Evolutionary conservation across 2,113 vertebrate genomes (phyloP).

Genomic region (Leptosomus discolor): DNA sequence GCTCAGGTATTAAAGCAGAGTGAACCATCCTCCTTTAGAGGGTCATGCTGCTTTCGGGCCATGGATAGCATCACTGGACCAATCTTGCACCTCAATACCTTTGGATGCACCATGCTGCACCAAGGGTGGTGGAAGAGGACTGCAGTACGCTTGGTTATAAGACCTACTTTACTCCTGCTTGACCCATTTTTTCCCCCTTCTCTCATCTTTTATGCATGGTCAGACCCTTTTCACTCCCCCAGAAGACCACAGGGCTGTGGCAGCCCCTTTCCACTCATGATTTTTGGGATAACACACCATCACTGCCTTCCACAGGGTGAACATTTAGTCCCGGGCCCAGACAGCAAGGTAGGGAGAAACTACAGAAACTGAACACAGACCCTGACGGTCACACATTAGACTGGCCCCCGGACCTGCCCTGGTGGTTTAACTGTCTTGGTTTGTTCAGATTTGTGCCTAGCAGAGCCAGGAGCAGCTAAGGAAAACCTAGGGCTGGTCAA

Average conservation of each 20-base stretch:
- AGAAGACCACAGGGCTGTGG: not conserved
- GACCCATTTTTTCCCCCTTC: not conserved
- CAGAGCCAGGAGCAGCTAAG: not conserved
- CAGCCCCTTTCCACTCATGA: not conserved
- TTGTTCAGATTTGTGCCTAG: not conserved
- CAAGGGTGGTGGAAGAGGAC: not conserved
- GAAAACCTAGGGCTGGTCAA: not conserved
- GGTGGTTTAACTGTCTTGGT: not conserved
- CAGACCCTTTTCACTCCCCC: not conserved
- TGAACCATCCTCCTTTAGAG: not conserved
- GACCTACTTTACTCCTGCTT: not conserved
- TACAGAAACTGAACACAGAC: not conserved
- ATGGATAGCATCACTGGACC: not conserved
- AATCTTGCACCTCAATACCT: not conserved
- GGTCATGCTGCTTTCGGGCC: not conserved
- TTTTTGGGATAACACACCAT: not conserved
- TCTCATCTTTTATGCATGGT: not conserved
- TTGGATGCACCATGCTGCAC: not conserved
- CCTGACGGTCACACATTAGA: not conserved
- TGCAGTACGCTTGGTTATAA: rapidly evolving
- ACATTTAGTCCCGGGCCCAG: not conserved
- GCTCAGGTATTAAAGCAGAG: not conserved
- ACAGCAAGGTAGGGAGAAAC: not conserved
- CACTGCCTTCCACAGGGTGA: not conserved
- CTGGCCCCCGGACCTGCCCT: not conserved